Evolutionary conservation across 2,797 vertebrate species (phyloP), one percentile per base, ranked within the genome.

Genomic region (Sebastes vulpes): DNA sequence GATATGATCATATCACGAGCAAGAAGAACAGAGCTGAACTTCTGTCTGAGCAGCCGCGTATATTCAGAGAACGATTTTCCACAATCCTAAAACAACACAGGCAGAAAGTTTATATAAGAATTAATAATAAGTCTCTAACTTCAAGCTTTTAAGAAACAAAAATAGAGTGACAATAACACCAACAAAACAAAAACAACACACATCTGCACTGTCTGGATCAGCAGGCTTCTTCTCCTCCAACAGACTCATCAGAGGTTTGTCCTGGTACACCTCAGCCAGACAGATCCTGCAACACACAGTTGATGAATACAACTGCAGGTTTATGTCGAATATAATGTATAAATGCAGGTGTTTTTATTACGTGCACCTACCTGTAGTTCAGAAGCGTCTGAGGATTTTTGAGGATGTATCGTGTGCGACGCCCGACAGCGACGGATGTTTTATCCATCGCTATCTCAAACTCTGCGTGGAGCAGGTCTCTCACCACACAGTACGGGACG

Each of bases 191-290:
- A 32, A 9, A 2, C 72, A 9, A 2, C 74, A 65, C 89, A 99
- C 98, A 96, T 97, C 96, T 2, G 95, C 91, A 46, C 97, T 95
- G 29, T 97, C 92, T 0, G 98, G 97, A 91, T 98, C 89, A 10
- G 84, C 69, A 32, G 96, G 97, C 53, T 96, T 96, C n/a, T 91
- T 97, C 89, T 97, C 94, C 89, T 94, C 88, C 67, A 99, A 94
- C 3, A 95, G 93, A 0, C 85, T 96, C 68, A 97, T 92, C 10
- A 99, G 94, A 6, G 89, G 67, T 95, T 97, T 97, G 85, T 99
- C 98, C 92, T 99, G 98, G 92, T 97, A 97, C 56, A 98, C 97
- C 88, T 99, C 98, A 6, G 98, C 98, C 76, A 99, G 94, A 88
- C 98, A 99, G 70, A 99, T 97, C 95, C 98, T 99, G 91, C 32